Base-by-base conservation (phyloP, 53 echinoderm and acorn worm genomes). In the Zoroaster sp. region DNA sequence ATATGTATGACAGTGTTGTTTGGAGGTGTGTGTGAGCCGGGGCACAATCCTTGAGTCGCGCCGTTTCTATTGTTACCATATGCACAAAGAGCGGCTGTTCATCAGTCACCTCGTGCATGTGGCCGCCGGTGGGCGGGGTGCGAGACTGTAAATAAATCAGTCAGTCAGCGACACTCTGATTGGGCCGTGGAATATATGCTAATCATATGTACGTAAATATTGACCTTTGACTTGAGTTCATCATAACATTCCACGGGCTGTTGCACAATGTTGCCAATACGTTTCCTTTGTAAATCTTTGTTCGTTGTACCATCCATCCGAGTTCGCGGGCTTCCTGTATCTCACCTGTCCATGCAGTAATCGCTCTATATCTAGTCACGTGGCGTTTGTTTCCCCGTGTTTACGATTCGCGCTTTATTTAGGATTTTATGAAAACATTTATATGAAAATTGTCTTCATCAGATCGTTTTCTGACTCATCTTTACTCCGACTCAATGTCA, bases 1-100 rank as follows among this genome's bases (percentile, higher is more conserved):
- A 70, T 34, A 25, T 52, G 6, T 23, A 59, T 21, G 30, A 21
- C 28, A 3, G 63, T 25, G 46, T 38, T 9, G 43, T 35, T 51
- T 28, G 49, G 71, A 71, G 85, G 71, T 31, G 77, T 71, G 81
- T 83, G 47, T 36, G 70, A 35, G 20, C 4, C n/a, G 15, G 65
- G 79, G 44, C n/a, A n/a, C n/a, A n/a, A n/a, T n/a, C n/a, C n/a
- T n/a, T n/a, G 46, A 69, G 2, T 69, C 52, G 70, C 85, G 85
- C 85, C 49, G 85, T 85, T 85, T 85, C 85, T 85, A 85, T 85
- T 85, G 85, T 85, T 85, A 85, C 85, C 12, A 37, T 20, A 45
- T 45, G 71, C 85, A 79, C 79, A 85, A 59, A 85, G 55, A 85
- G 31, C 41, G 31, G 67, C 69, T 33, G 66, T 40, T 67, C 47